Conservation (phyloP, 2,113 vertebrate genomes). For the Gymnarchus niloticus region DNA sequence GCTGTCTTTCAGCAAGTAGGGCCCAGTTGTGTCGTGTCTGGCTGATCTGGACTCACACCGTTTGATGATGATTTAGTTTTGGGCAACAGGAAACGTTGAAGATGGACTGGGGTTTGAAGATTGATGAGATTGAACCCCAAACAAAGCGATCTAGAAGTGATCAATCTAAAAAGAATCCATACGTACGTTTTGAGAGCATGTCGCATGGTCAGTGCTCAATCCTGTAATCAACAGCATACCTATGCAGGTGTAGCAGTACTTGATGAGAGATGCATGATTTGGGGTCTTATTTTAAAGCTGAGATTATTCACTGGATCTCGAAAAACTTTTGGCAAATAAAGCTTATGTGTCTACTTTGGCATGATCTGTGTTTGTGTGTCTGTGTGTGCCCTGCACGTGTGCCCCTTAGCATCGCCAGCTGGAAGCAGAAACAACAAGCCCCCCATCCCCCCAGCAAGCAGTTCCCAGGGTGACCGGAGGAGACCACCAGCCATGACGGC, state of each 20-base stretch:
- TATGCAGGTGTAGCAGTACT: not conserved
- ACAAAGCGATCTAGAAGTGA: not conserved
- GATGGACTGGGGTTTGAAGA: not conserved
- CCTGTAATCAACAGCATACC: not conserved
- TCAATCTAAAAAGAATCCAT: not conserved
- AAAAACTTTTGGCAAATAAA: not conserved
- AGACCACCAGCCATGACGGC: constrained; percentile 87
- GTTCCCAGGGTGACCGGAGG: constrained; percentile 76
- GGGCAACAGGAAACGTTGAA: too few relatives aligned
- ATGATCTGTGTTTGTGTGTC: constrained; percentile 13
- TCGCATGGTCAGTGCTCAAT: not conserved
- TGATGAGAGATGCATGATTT: not conserved
- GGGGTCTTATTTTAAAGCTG: not conserved
- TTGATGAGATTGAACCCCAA: not conserved
- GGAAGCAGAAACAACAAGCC: constrained; percentile 87
- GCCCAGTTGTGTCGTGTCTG: not conserved
- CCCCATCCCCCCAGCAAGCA: constrained; percentile 71
- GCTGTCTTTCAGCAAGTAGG: not conserved
- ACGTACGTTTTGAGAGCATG: too few relatives aligned
- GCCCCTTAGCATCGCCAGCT: constrained; percentile 81
- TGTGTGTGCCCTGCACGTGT: constrained; percentile 24
- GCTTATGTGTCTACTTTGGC: not conserved
- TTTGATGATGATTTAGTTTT: not conserved
- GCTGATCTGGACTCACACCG: not conserved
- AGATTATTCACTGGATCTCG: not conserved